Evolutionary conservation across 2,888 invertebrate species (phyloP).

Genomic region (Machimus atricapillus): DNA sequence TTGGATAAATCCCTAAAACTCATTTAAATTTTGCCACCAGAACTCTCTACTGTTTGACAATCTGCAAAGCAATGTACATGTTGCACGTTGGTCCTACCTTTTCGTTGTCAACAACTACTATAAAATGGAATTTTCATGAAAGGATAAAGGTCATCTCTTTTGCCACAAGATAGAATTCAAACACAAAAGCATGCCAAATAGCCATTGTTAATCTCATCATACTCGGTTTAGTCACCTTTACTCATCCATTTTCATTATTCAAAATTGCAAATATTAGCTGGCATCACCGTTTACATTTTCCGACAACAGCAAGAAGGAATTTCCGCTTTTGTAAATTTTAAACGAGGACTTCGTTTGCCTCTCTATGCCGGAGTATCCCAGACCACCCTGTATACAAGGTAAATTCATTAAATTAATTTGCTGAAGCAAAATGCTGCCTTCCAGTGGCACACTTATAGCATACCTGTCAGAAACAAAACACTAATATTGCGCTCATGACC

Average conservation of each 20-base stretch:
- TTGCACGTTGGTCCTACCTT: not conserved
- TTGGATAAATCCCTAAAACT: not conserved
- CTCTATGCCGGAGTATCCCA: not conserved
- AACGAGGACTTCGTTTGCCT: not conserved
- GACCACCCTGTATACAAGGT: not conserved
- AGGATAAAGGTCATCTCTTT: not conserved
- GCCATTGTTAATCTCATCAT: not conserved
- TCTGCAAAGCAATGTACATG: not conserved
- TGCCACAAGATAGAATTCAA: not conserved
- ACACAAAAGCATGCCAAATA: not conserved
- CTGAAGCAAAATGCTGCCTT: not conserved
- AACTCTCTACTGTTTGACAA: not conserved
- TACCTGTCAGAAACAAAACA: not conserved
- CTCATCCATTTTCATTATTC: not conserved
- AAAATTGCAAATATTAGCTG: not conserved
- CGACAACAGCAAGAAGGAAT: not conserved
- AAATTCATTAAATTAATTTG: not conserved
- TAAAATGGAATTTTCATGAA: not conserved
- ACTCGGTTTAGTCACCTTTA: not conserved
- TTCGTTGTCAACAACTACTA: not conserved
- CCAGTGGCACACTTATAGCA: not conserved
- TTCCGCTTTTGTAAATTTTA: not conserved
- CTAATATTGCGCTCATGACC: not conserved
- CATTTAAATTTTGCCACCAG: not conserved
- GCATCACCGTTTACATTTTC: not conserved